phyloP scores from a whole-genome alignment of 2,888 invertebrate genomes.

The Hydroisotoma schaefferi region DNA sequence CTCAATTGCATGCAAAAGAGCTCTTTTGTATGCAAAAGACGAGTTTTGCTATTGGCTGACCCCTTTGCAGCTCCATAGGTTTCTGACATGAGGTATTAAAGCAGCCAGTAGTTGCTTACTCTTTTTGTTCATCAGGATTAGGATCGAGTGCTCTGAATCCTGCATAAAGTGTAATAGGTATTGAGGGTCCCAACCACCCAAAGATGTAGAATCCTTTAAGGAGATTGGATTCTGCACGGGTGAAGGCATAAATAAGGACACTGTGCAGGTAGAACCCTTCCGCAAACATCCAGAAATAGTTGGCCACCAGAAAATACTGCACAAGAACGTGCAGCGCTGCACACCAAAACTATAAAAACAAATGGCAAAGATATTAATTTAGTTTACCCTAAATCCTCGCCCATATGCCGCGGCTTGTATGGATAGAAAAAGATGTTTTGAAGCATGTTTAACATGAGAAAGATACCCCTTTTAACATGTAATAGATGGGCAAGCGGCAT shows the following conservation, averaged over 20 bases:
- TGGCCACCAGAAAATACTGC: slow-evolving; percentile 84
- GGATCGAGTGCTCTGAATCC: slow-evolving; percentile 61
- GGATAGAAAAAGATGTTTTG: too few species aligned
- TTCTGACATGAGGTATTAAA: neutral
- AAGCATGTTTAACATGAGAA: too few species aligned
- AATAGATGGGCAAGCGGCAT: too few species aligned
- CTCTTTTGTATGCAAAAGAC: too few species aligned
- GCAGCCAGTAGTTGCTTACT: slow-evolving; percentile 20
- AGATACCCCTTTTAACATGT: too few species aligned
- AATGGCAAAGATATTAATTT: too few species aligned
- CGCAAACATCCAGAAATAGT: slow-evolving; percentile 96
- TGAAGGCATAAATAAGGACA: slow-evolving; percentile 84
- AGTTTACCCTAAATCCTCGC: too few species aligned
- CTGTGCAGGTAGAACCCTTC: slow-evolving; percentile 92
- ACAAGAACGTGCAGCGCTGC: slow-evolving; percentile 74
- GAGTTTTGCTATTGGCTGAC: too few species aligned
- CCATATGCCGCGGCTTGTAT: too few species aligned
- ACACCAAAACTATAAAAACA: slow-evolving; percentile 69
- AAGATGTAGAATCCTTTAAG: slow-evolving; percentile 75
- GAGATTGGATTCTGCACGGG: slow-evolving; percentile 75
- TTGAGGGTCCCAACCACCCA: slow-evolving; percentile 78
- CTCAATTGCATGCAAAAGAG: too few species aligned
- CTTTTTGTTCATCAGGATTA: slow-evolving; percentile 52
- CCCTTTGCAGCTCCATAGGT: neutral
- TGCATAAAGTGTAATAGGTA: slow-evolving; percentile 60